Evolutionary conservation across 2,797 vertebrate genomes (phyloP).

Genomic region (Eleutherodactylus coqui): DNA sequence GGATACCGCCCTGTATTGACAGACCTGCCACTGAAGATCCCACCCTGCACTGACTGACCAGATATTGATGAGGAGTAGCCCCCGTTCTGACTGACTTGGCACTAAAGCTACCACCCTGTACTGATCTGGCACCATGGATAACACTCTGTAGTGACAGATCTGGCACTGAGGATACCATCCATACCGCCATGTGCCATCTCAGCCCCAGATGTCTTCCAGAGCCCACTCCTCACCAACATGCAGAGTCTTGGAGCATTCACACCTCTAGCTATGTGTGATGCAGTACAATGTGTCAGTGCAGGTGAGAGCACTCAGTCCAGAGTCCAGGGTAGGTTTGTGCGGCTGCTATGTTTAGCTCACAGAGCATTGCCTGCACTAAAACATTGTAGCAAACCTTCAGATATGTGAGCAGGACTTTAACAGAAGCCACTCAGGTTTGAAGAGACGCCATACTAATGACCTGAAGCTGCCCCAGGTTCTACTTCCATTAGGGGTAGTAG

Average conservation of each 20-base stretch:
- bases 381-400: no score
- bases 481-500: background rate
- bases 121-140: background rate
- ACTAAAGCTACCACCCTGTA: background rate
- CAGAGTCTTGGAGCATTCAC: no score
- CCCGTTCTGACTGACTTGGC: background rate
- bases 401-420: no score
- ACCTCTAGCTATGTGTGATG: no score
- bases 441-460: background rate
- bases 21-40: background rate
- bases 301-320: no score
- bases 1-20: background rate
- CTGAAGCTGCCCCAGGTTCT: no score
- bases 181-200: background rate
- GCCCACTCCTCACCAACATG: no score
- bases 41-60: background rate
- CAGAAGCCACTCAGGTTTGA: background rate
- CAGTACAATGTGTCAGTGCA: no score
- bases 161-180: background rate
- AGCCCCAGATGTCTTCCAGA: background rate
- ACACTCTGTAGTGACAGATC: background rate
- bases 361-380: no score
- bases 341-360: no score
- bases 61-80: background rate
- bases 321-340: no score